phyloP scores from a whole-genome alignment of 2,797 vertebrate genomes.

The Darevskia nairensis region DNA sequence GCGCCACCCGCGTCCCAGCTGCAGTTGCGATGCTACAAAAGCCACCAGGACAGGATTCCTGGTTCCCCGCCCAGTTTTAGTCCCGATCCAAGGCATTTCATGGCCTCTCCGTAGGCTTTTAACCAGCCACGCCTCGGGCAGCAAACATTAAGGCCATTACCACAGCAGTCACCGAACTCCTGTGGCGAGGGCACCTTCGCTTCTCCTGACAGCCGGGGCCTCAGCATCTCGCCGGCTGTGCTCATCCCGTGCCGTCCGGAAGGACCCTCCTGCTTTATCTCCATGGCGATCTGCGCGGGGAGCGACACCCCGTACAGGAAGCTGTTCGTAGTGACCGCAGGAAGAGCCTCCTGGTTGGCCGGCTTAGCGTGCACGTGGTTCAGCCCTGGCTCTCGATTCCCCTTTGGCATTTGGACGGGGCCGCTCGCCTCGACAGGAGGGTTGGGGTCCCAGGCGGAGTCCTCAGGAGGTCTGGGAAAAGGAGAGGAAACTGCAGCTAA shows the following conservation, averaged over 20 bases:
- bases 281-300: constrained; percentile 84
- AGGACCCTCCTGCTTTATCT: constrained; percentile 89
- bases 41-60: background rate
- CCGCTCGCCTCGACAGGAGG: constrained; percentile 84
- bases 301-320: constrained; percentile 91
- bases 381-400: constrained; percentile 78
- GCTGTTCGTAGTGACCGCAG: constrained; percentile 82
- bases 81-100: background rate
- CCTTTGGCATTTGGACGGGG: constrained; percentile 81
- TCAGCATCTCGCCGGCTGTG: constrained; percentile 61
- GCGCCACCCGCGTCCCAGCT: too few species aligned
- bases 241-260: constrained; percentile 73
- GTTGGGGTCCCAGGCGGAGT: constrained; percentile 85
- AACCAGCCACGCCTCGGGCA: constrained; percentile 31
- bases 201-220: constrained; percentile 77
- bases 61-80: background rate
- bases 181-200: constrained; percentile 80
- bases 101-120: constrained; percentile 6
- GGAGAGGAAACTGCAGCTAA: constrained; percentile 31
- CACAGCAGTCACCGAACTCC: constrained; percentile 84
- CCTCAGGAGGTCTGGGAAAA: constrained; percentile 84
- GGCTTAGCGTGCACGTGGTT: constrained; percentile 77
- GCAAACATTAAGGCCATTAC: constrained; percentile 78
- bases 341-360: constrained; percentile 73
- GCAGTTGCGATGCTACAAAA: background rate